Percentiles rank a stretch among this genome's conserved stretches.
phyloP scores from a whole-genome alignment of 1,140 invertebrate species.

The Drosophila parvula region DNA sequence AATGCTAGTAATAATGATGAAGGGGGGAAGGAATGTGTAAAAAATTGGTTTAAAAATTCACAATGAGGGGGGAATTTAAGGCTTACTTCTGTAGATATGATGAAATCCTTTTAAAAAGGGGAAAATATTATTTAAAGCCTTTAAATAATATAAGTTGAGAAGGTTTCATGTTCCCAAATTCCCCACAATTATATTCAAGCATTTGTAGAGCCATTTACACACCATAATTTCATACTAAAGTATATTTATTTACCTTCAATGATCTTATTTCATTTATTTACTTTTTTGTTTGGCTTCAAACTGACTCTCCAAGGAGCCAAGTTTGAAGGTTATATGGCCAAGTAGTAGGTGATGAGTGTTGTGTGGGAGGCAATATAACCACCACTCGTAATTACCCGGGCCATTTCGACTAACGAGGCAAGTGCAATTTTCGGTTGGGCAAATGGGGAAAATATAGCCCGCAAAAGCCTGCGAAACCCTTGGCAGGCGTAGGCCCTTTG shows the following conservation, averaged over 20 bases:
- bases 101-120: background rate
- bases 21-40: background rate
- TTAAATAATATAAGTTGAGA: background rate
- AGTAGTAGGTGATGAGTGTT: constrained; percentile 29
- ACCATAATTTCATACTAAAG: background rate
- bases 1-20: background rate
- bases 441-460: constrained; percentile 66
- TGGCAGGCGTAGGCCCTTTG: constrained; percentile 39
- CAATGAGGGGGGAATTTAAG: background rate
- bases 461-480: constrained; percentile 41
- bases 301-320: background rate
- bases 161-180: background rate
- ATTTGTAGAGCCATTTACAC: background rate
- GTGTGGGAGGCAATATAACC: background rate
- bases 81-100: background rate
- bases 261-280: background rate
- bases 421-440: constrained; percentile 59
- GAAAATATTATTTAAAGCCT: background rate
- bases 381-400: constrained; percentile 58
- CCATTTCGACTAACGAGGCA: constrained; percentile 69
- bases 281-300: background rate
- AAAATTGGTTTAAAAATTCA: background rate
- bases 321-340: constrained; percentile 28
- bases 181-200: fast-evolving
- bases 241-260: background rate